Evolutionary conservation across 2,113 vertebrate genomes (phyloP).

Genomic region (Toxotes jaculatrix): DNA sequence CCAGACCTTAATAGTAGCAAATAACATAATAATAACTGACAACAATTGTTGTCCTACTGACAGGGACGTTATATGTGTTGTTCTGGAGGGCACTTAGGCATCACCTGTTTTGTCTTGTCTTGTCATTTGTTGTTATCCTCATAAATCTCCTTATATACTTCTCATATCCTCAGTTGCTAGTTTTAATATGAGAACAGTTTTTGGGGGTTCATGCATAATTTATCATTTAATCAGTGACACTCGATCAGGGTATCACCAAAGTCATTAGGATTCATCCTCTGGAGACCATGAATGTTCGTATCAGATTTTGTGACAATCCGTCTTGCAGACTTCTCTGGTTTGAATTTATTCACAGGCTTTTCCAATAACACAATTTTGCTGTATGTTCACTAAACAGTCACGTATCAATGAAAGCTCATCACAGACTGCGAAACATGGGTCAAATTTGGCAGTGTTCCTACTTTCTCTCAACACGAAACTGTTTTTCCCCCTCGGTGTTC

Average conservation of each 20-base stretch:
- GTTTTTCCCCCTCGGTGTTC: background rate
- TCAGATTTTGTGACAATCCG: background rate
- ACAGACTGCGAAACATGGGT: conserved; percentile 3
- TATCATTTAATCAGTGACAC: background rate
- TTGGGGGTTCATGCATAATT: background rate
- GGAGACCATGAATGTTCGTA: background rate
- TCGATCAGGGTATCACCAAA: too few species aligned
- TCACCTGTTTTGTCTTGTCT: too few species aligned
- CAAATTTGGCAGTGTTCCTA: conserved; percentile 1
- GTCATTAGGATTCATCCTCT: background rate
- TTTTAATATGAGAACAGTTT: too few species aligned
- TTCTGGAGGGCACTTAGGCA: too few species aligned
- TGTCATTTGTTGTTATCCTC: too few species aligned
- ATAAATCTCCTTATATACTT: too few species aligned
- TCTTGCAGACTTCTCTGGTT: conserved; percentile 1
- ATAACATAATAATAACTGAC: too few species aligned
- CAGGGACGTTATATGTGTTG: too few species aligned
- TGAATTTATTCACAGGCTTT: background rate
- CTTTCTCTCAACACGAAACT: too few species aligned
- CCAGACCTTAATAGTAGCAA: too few species aligned
- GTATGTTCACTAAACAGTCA: background rate
- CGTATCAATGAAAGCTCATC: conserved; percentile 14
- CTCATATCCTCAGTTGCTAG: too few species aligned
- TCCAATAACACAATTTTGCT: background rate
- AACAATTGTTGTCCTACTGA: too few species aligned